Evolutionary conservation across 2,888 invertebrate genomes (phyloP).

Genomic region (Chloroclystis v-ata): DNA sequence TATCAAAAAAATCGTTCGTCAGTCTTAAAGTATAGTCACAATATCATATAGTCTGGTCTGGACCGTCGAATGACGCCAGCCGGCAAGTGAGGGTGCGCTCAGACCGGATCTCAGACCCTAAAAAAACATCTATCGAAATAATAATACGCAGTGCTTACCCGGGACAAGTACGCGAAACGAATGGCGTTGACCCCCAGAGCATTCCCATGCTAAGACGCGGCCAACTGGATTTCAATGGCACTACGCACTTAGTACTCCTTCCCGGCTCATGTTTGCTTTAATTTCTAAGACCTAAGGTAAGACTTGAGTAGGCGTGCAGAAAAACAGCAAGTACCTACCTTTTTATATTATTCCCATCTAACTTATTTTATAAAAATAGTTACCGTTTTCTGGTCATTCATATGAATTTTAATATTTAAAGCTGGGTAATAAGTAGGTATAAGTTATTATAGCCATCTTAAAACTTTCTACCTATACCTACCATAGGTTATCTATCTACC

Average conservation of each 20-base stretch:
- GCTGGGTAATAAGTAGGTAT: too few species aligned
- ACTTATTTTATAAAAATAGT: too few species aligned
- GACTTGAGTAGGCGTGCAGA: neutral
- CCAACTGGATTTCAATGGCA: slow-evolving; percentile 72
- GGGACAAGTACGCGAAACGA: slow-evolving; percentile 73
- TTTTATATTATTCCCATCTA: too few species aligned
- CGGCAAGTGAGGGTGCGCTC: slow-evolving; percentile 68
- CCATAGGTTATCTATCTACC: too few species aligned
- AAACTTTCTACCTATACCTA: neutral
- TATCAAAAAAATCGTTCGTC: neutral
- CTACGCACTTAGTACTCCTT: slow-evolving; percentile 63
- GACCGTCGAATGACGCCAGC: slow-evolving; percentile 42
- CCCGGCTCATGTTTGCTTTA: slow-evolving; percentile 57
- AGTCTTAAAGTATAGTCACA: slow-evolving; percentile 28
- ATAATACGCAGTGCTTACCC: slow-evolving; percentile 73
- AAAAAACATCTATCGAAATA: slow-evolving; percentile 77
- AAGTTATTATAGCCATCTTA: too few species aligned
- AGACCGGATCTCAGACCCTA: slow-evolving; percentile 76
- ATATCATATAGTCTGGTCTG: slow-evolving; percentile 32
- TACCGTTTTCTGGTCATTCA: too few species aligned
- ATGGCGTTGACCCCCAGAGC: slow-evolving; percentile 76
- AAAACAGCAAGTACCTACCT: too few species aligned
- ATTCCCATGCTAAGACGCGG: slow-evolving; percentile 69
- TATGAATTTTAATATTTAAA: too few species aligned
- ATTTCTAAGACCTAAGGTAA: slow-evolving; percentile 64